A percentile compares a stretch with the other conserved stretches of the same genome.
Evolutionary conservation across 2,797 vertebrate species (phyloP).

Genomic region (Cirrhinus molitorella): DNA sequence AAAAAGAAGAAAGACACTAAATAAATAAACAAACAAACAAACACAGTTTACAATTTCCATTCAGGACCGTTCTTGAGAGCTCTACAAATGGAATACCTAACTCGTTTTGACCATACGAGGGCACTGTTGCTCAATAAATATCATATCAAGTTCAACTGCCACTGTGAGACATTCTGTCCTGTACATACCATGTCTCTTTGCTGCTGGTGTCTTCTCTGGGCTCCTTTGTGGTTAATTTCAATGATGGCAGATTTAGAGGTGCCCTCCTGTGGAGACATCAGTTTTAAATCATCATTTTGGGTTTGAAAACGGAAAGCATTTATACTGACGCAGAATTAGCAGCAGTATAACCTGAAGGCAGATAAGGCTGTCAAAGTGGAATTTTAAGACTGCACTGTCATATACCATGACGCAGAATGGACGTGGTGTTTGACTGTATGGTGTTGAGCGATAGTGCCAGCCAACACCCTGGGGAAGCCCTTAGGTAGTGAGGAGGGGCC

Average conservation of each 20-base stretch:
- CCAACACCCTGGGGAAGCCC: conserved; percentile 37
- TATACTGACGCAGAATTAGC: background rate
- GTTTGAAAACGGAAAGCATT: conserved; percentile 2
- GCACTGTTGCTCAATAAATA: background rate
- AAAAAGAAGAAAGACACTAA: background rate
- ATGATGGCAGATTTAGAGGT: conserved; percentile 97
- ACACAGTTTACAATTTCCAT: background rate
- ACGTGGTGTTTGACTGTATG: conserved; percentile 21
- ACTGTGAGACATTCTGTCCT: conserved; percentile 52
- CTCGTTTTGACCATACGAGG: conserved; percentile 56
- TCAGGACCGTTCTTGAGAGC: background rate
- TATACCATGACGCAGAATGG: conserved; percentile 30
- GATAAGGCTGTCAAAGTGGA: conserved; percentile 15
- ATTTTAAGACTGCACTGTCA: conserved; percentile 12
- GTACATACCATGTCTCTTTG: conserved; percentile 87
- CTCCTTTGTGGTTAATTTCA: conserved; percentile 93
- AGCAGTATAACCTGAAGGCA: background rate
- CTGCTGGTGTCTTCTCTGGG: conserved; percentile 92
- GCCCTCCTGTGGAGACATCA: conserved; percentile 82
- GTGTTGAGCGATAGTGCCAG: conserved; percentile 1
- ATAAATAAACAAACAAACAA: background rate
- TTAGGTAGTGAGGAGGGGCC: background rate
- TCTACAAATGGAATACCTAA: background rate
- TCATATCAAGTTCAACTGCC: background rate
- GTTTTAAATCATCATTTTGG: conserved; percentile 15